Conservation (phyloP, 2,888 invertebrate species). For the Drosophila hawaiiensis region DNA sequence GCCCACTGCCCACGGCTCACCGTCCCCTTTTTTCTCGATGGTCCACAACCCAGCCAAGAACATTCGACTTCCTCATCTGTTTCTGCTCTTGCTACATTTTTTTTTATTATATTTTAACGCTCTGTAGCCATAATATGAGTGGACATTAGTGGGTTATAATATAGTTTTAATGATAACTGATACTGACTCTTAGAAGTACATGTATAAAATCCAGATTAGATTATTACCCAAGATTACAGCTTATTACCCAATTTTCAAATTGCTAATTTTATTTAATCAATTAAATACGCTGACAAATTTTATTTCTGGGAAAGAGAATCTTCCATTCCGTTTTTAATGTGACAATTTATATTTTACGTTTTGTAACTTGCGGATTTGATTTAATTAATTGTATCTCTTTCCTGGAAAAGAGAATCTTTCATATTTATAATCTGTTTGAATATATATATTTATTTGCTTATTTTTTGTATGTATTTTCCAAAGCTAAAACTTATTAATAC, state of each 20-base stretch:
- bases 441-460: neutral
- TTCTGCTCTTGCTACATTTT: neutral
- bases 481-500: no score
- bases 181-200: neutral
- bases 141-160: neutral
- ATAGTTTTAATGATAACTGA: neutral
- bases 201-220: neutral
- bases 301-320: neutral
- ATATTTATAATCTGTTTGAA: neutral
- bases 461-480: neutral
- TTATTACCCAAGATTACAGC: no score
- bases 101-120: neutral
- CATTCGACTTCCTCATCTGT: slow-evolving; percentile 12
- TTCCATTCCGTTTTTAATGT: neutral
- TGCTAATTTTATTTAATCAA: neutral
- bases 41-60: slow-evolving; percentile 8
- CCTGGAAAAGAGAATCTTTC: neutral
- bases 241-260: neutral
- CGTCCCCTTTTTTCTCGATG: neutral
- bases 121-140: neutral
- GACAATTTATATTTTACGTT: neutral
- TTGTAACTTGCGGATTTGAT: neutral
- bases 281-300: no score
- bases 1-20: slow-evolving; percentile 50
- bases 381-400: neutral